Percentiles rank a stretch among this genome's conserved stretches.
These are phyloP conservation scores for Aplysina aerophoba DNA, from an alignment of 37 sponge, comb jelly and placozoan genomes.

Conservation along the genomic window DNA sequence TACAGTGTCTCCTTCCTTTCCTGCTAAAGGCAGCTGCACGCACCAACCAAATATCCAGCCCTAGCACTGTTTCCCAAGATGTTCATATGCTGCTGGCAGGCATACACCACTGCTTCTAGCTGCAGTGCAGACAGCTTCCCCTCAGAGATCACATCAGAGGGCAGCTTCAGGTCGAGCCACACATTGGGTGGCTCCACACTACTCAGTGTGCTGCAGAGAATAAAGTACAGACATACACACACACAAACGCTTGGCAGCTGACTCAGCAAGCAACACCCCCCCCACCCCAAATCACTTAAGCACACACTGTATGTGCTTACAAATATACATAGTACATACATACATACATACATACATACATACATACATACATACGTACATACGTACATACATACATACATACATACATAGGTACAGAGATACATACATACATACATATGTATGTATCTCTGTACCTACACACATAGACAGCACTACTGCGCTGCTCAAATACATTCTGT, in stretches of 20 bases:
- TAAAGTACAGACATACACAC: not conserved
- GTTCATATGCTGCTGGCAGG: slow-evolving; percentile 96
- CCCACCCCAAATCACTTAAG: not conserved
- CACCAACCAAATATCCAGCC: slow-evolving; percentile 89
- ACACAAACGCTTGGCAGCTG: not conserved
- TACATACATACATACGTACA: slow-evolving; percentile 28
- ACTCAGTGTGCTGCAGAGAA: slow-evolving; percentile 76
- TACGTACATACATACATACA: slow-evolving; percentile 23
- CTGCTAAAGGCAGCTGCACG: not conserved
- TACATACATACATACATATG: not conserved
- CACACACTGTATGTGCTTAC: not conserved
- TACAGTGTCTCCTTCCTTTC: not conserved
- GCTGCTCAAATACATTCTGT: no score
- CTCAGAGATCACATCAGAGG: slow-evolving; percentile 58
- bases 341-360: no score
- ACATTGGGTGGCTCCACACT: slow-evolving; percentile 91
- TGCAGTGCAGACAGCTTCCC: slow-evolving; percentile 82
- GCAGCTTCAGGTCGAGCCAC: slow-evolving; percentile 86
- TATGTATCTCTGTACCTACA: not conserved
- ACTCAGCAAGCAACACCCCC: not conserved
- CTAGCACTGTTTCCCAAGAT: slow-evolving; percentile 78
- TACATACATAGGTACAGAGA: no score
- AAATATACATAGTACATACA: not conserved
- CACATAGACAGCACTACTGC: no score
- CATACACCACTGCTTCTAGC: slow-evolving; percentile 91